Evolutionary conservation across 1,140 invertebrate genomes (phyloP).

Genomic region (Penaeus japonicus): DNA sequence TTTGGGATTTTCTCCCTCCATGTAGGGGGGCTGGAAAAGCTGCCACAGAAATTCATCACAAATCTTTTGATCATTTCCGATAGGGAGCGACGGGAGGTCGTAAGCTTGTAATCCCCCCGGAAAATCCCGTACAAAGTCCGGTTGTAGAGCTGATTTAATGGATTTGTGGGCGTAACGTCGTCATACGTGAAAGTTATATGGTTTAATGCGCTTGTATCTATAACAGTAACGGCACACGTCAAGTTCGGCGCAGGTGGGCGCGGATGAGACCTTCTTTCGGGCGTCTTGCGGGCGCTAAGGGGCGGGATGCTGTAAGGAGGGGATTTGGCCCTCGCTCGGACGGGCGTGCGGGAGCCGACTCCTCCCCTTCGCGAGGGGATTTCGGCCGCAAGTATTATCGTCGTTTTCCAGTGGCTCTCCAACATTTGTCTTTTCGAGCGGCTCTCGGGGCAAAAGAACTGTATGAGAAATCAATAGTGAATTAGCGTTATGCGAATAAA

Average conservation of each 20-base stretch:
- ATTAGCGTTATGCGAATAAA: no score
- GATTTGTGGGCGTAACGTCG: conserved; percentile 38
- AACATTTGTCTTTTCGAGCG: no score
- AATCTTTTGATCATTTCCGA: conserved; percentile 53
- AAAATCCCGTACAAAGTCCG: conserved; percentile 41
- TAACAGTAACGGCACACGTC: no score
- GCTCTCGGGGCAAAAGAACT: no score
- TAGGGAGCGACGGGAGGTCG: conserved; percentile 33
- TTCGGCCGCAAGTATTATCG: no score
- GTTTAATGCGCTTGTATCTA: conserved; percentile 37
- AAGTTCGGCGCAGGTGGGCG: no score
- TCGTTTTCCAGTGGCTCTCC: no score
- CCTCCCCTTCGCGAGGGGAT: no score
- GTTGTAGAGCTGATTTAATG: conserved; percentile 52
- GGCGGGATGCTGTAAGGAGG: background rate
- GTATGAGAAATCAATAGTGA: no score
- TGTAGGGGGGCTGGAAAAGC: background rate
- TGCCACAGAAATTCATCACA: conserved; percentile 46
- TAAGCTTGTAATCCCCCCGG: conserved; percentile 48
- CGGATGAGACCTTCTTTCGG: background rate
- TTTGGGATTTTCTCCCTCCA: background rate
- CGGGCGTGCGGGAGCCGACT: no score
- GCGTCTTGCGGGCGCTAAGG: background rate
- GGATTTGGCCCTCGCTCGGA: no score
- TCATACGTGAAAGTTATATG: conserved; percentile 52